A percentile compares a stretch with the other conserved stretches of the same genome.
Evolutionary conservation across 2,113 vertebrate genomes (phyloP).

Genomic region (Arothron firmamentum): DNA sequence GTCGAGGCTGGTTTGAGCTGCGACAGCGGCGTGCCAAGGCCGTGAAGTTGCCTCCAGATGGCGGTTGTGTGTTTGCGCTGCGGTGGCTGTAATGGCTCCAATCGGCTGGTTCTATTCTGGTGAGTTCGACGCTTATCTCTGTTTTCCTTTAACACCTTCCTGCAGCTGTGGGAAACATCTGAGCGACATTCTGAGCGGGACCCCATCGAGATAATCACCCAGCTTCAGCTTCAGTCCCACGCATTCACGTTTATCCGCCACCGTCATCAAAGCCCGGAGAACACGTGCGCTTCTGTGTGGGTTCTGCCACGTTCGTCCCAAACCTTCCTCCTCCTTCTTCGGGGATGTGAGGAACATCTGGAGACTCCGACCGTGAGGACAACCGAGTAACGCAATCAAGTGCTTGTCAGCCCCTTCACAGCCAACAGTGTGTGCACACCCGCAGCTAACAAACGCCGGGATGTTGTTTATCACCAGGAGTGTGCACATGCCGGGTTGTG

Average conservation of each 20-base stretch:
- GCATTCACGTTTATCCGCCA: not conserved
- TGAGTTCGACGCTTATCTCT: conserved; percentile 3
- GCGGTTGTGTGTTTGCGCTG: too few relatives aligned
- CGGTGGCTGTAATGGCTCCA: not conserved
- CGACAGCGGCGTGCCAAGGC: too few relatives aligned
- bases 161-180: conserved; percentile 35
- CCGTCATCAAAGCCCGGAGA: not conserved
- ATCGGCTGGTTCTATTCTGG: conserved; percentile 11
- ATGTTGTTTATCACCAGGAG: conserved; percentile 41
- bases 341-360: conserved; percentile 43
- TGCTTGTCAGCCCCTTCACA: conserved; percentile 46
- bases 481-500: conserved; percentile 45
- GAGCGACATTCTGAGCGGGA: not conserved
- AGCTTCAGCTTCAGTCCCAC: not conserved
- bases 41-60: too few relatives aligned
- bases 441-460: conserved; percentile 37
- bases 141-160: too few relatives aligned
- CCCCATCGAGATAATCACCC: conserved; percentile 12
- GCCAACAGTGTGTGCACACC: conserved; percentile 1
- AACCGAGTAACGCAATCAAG: conserved; percentile 50
- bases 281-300: not conserved
- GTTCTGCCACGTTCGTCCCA: not conserved
- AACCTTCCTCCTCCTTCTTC: not conserved
- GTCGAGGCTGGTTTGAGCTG: too few relatives aligned
- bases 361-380: conserved; percentile 37